A percentile compares a stretch with the other conserved stretches of the same genome.
phyloP scores from a whole-genome alignment of 2,888 invertebrate species.

The Ferdinandea cuprea region DNA sequence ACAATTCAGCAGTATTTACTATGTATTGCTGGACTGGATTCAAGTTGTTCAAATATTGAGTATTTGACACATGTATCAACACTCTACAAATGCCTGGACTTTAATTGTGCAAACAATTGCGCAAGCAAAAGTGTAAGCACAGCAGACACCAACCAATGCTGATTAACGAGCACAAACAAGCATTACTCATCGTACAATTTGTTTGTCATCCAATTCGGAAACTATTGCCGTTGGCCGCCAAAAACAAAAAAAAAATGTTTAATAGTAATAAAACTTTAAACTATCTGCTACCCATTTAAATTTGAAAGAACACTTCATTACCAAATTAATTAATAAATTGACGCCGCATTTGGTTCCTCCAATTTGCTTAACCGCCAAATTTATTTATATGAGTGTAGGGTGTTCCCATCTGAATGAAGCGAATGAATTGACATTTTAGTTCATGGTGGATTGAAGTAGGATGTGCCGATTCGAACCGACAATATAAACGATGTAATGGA shows the following conservation, averaged over 20 bases:
- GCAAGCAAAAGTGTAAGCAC: constrained; percentile 26
- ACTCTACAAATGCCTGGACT: constrained; percentile 15
- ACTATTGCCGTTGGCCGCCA: constrained; percentile 8
- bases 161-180: constrained; percentile 11
- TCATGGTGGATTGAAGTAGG: constrained; percentile 30
- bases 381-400: constrained; percentile 24
- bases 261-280: too few species aligned
- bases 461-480: constrained; percentile 33
- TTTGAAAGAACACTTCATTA: constrained; percentile 60
- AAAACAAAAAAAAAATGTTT: too few species aligned
- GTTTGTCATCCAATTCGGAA: constrained; percentile 11
- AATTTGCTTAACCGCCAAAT: constrained; percentile 31
- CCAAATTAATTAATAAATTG: constrained; percentile 67
- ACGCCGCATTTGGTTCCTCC: constrained; percentile 53
- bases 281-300: constrained; percentile 28
- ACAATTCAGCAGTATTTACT: not conserved
- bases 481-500: constrained; percentile 35
- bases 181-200: constrained; percentile 23
- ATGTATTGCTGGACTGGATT: constrained; percentile 23
- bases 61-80: constrained; percentile 33
- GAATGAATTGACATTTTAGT: not conserved
- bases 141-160: too few species aligned
- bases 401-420: constrained; percentile 21
- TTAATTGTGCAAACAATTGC: constrained; percentile 39
- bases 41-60: constrained; percentile 29